Evolutionary conservation across 2,888 invertebrate genomes (phyloP).

Genomic region (Xestia ashworthii): DNA sequence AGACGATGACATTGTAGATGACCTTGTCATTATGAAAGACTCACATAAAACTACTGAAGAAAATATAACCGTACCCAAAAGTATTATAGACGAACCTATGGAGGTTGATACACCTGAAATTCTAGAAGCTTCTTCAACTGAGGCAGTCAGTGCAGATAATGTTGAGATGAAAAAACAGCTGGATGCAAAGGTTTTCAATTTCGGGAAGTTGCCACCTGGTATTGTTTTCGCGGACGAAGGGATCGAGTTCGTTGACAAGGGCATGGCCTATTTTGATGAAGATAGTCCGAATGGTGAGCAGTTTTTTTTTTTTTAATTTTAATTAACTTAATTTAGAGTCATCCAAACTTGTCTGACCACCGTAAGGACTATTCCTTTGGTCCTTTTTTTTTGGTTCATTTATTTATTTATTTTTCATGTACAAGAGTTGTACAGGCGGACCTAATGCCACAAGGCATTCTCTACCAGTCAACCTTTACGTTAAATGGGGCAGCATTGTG

Average conservation of each 20-base stretch:
- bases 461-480: too few species aligned
- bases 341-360: neutral
- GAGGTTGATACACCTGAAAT: slow-evolving; percentile 29
- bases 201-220: slow-evolving; percentile 66
- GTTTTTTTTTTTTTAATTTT: neutral
- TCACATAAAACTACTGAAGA: neutral
- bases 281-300: slow-evolving; percentile 44
- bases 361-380: too few species aligned
- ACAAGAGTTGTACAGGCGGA: too few species aligned
- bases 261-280: slow-evolving; percentile 63
- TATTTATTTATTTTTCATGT: too few species aligned
- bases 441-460: too few species aligned
- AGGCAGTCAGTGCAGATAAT: slow-evolving; percentile 2
- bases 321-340: neutral
- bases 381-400: too few species aligned
- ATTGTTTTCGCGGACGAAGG: slow-evolving; percentile 76
- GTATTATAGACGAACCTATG: slow-evolving; percentile 36
- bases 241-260: slow-evolving; percentile 78
- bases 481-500: too few species aligned
- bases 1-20: slow-evolving; percentile 12
- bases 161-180: slow-evolving; percentile 8
- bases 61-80: neutral
- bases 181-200: slow-evolving; percentile 24
- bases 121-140: neutral
- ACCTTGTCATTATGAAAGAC: neutral